Percentiles rank a stretch among this genome's conserved stretches.
Conservation (phyloP, 30 jellyfish, hydroid and myxozoan species). For the Aurelia aurita complex sp. Pacific region DNA sequence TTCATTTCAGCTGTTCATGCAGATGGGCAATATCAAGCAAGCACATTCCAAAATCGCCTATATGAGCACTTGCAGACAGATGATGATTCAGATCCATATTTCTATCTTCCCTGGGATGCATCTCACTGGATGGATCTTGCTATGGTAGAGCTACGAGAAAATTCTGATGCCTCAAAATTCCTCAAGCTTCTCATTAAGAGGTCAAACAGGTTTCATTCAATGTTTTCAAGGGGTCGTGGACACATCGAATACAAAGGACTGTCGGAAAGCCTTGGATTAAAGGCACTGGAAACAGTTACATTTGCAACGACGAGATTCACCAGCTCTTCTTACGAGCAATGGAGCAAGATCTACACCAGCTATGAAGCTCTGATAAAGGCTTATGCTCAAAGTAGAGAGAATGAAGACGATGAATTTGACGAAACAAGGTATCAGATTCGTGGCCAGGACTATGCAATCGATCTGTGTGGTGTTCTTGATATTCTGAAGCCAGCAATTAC, state of each 20-base stretch:
- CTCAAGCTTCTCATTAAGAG: constrained; percentile 11
- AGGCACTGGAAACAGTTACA: constrained; percentile 22
- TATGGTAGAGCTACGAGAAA: constrained; percentile 24
- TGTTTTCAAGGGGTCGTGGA: constrained; percentile 34
- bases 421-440: constrained; percentile 28
- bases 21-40: too few species aligned
- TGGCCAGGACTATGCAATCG: not conserved
- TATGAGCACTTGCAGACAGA: not conserved
- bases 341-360: constrained; percentile 3
- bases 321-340: constrained; percentile 28
- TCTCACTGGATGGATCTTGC: constrained; percentile 46
- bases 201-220: constrained; percentile 11
- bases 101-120: constrained; percentile 25
- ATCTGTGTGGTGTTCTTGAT: not conserved
- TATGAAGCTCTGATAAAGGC: constrained; percentile 10
- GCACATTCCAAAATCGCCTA: not conserved
- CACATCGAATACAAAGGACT: constrained; percentile 36
- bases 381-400: not conserved
- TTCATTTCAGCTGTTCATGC: too few species aligned
- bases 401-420: constrained; percentile 21
- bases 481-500: constrained; percentile 24
- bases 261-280: constrained; percentile 18
- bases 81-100: constrained; percentile 6
- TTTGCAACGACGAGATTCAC: constrained; percentile 41
- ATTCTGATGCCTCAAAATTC: not conserved